Conservation (phyloP, 2,888 invertebrate species). For the Lymantria dispar region DNA sequence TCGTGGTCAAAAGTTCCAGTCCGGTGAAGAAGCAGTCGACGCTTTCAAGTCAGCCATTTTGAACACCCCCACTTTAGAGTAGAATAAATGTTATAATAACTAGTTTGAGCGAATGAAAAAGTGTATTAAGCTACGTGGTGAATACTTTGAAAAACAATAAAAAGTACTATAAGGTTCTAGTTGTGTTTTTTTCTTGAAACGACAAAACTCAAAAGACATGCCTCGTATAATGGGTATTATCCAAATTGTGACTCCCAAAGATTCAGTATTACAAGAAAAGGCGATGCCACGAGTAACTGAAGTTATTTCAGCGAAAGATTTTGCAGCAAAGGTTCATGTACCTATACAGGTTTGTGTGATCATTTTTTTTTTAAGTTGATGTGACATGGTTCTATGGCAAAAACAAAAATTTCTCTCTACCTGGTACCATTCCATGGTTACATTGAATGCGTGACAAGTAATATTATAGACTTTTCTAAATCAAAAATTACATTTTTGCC, state of each 20-base stretch:
- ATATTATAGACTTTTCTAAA: slow-evolving; percentile 15
- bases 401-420: slow-evolving; percentile 20
- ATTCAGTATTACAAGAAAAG: slow-evolving; percentile 8
- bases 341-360: slow-evolving; percentile 31
- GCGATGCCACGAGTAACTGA: slow-evolving; percentile 1
- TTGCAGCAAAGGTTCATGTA: slow-evolving; percentile 36
- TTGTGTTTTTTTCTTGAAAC: no score
- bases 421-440: slow-evolving; percentile 39
- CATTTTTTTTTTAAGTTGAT: no score
- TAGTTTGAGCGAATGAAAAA: no score
- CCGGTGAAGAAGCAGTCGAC: no score
- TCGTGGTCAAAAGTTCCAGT: no score
- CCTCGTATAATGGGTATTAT: slow-evolving; percentile 25
- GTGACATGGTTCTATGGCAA: slow-evolving; percentile 29
- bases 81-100: no score
- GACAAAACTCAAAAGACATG: no score
- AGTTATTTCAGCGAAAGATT: slow-evolving; percentile 28
- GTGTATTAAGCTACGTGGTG: no score
- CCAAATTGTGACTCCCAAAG: slow-evolving; percentile 11
- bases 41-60: no score
- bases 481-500: slow-evolving; percentile 19
- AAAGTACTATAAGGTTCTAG: no score
- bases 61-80: no score
- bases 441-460: slow-evolving; percentile 12
- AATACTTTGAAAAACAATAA: no score